Base-by-base conservation (phyloP, 2,888 invertebrate species). In the Ornithoptera alexandrae region DNA sequence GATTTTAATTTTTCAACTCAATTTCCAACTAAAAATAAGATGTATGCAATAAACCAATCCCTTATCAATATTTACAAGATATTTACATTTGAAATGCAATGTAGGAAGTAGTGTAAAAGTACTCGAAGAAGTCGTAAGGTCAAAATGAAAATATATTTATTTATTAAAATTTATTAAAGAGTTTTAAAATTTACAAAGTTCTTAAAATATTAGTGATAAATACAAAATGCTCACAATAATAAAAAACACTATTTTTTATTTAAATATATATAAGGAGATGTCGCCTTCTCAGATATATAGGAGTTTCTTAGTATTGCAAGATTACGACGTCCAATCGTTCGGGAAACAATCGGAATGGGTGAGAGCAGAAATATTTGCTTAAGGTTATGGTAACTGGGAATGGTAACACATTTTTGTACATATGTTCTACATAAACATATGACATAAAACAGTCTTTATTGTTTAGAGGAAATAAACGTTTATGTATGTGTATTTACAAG, bases 161-260 rank as follows among this genome's bases (percentile, higher is more conserved):
- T 88, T 86, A 74, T 82, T 85, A 85, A 75, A 79, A 86, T 92
- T 91, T 92, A 92, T 90, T 92, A 84, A 87, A 85, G 85, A 81
- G 87, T 90, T 90, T 85, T 89, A 90, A 90, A 90, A 88, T 88
- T 81, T 89, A 89, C 87, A 89, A 83, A 79, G 81, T 82, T 83
- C 83, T 85, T 85, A 86, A 75, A 80, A 79, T 84, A 85, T 78
- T 76, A 78, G 78, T 82, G 82, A 82, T 81, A 77, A 75, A 75
- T 75, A 74, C 81, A 75, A 80, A 79, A 81, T 70, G 70, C 58
- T 56, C 22, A 22, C 68, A 73, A 73, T 75, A 76, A 74, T 72
- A 70, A 72, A 64, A 73, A 74, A 74, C 73, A 72, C 71, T 72
- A 69, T 65, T 63, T 71, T 62, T 70, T 64, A 71, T 64, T 70